Evolutionary conservation across 2,797 vertebrate genomes (phyloP), one percentile per base, ranked within the genome.

Genomic region (Halcyon chelicuti): DNA sequence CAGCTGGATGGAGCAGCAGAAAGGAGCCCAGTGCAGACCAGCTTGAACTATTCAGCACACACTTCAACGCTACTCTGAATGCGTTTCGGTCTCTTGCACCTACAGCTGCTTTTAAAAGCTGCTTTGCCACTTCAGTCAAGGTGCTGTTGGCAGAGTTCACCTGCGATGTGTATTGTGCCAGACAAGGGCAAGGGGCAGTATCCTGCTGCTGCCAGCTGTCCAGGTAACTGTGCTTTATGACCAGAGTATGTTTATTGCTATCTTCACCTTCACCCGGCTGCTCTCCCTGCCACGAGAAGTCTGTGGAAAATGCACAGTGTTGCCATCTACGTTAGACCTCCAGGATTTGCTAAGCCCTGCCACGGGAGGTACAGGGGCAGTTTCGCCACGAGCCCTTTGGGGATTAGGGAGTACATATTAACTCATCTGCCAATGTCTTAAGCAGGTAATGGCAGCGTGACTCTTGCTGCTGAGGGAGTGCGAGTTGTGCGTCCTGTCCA

Each of bases 191-290:
- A 44, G 81, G 39, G 66, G 93, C 89, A 93, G 66, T 37, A 37
- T 57, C 73, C 70, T 83, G 7, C 58, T 63, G 71, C 89, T 90
- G 95, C 76, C 76, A 86, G 75, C 61, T 65, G 88, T 94, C 79
- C 92, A 81, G 79, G 82, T 37, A 77, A 79, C 89, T 97, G 96
- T 94, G 94, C 95, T 97, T 96, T 78, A 86, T 75, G 61, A 91
- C 42, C 85, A 47, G 68, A 71, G 85, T 61, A 13, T 78, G 58
- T 94, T 96, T 96, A 97, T 97, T 94, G 95, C 96, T 96, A 79
- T 93, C 95, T 87, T 67, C 39, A 66, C 78, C 62, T 62, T 42
- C 54, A 28, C 63, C 71, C 63, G 19, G 75, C 92, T 90, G 85
- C 72, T 66, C 79, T 77, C 57, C 46, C 75, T 46, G 26, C 44